phyloP scores from a whole-genome alignment of 2,888 invertebrate species.

The Odontothrips loti region DNA sequence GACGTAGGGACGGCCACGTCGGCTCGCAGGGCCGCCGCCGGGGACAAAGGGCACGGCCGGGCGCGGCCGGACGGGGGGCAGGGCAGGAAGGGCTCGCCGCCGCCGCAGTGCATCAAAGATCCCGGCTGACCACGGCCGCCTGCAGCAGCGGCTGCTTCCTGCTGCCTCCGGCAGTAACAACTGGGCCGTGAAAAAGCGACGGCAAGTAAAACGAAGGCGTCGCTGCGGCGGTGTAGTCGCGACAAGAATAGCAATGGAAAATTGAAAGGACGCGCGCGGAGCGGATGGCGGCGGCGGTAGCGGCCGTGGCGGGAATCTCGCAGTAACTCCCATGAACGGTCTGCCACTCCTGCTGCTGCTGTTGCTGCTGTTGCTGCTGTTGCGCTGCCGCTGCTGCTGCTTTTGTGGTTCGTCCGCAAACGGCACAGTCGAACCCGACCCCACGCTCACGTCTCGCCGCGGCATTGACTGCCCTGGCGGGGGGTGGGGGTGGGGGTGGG shows the following conservation, averaged over 20 bases:
- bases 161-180: too few relatives aligned
- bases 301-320: not conserved
- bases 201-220: not conserved
- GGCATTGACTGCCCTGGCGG: not conserved
- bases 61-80: too few relatives aligned
- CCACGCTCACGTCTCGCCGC: not conserved
- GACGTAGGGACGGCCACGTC: too few relatives aligned
- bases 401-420: too few relatives aligned
- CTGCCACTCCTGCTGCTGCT: not conserved
- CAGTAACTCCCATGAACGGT: not conserved
- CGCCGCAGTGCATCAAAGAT: too few relatives aligned
- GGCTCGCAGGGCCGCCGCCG: too few relatives aligned
- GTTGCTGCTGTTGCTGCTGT: not conserved
- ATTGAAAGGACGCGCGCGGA: not conserved
- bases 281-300: not conserved
- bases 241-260: constrained; percentile 6
- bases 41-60: too few relatives aligned
- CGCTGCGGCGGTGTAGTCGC: not conserved
- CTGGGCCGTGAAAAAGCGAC: not conserved
- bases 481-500: too few relatives aligned
- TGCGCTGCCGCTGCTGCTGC: not conserved
- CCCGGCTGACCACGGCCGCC: too few relatives aligned
- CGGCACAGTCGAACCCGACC: too few relatives aligned
- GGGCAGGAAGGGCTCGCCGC: too few relatives aligned
- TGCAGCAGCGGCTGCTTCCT: too few relatives aligned